Conservation (phyloP, 2,113 vertebrate species). For the Ophthalmolycus amberensis region DNA sequence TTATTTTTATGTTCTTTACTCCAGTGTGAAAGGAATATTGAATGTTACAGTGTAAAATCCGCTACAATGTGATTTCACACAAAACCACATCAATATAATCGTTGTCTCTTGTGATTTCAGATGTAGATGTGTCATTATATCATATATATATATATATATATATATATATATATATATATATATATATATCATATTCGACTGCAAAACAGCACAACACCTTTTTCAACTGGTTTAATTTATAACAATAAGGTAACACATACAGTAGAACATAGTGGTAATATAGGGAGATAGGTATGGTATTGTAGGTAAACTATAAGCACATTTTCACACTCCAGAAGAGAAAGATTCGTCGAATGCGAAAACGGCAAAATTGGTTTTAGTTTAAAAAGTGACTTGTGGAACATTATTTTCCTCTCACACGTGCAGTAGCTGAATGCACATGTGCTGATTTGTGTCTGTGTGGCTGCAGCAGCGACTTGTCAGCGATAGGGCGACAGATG, state of each 20-base stretch:
- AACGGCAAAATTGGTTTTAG: background rate
- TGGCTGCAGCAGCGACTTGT: constrained; percentile 47
- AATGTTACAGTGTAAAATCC: constrained; percentile 8
- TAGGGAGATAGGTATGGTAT: background rate
- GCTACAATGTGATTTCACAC: background rate
- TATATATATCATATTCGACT: background rate
- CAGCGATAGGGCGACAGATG: constrained; percentile 70
- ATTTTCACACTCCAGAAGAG: background rate
- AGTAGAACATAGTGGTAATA: background rate
- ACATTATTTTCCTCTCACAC: constrained; percentile 17
- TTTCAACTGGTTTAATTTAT: background rate
- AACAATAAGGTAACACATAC: background rate
- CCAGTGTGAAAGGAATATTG: background rate
- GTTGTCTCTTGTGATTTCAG: constrained; percentile 7
- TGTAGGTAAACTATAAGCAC: background rate
- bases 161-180: too few relatives aligned
- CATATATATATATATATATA: background rate
- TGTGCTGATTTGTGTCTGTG: constrained; percentile 48
- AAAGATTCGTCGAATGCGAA: background rate
- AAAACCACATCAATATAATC: background rate
- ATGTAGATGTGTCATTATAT: background rate
- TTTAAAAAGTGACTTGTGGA: constrained; percentile 16
- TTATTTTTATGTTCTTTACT: background rate
- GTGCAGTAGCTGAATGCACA: constrained; percentile 22
- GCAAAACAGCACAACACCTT: background rate